A percentile compares a stretch with the other conserved stretches of the same genome.
These are phyloP conservation scores for Lydus trimaculatus DNA, from an alignment of 2,888 invertebrate genomes.

Conservation along the genomic window DNA sequence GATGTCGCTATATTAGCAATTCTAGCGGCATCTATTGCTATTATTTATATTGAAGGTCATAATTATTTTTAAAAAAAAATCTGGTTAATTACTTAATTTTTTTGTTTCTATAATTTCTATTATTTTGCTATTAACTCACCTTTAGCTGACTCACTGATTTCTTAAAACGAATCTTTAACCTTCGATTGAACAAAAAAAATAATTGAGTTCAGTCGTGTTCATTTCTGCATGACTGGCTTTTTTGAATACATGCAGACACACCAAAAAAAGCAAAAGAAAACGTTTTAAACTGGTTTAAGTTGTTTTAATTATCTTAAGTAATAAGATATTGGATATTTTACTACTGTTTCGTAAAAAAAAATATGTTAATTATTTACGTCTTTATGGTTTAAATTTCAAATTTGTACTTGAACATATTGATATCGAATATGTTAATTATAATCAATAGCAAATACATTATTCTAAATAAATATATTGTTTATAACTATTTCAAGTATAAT, in stretches of 20 bases:
- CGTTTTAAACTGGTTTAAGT: neutral
- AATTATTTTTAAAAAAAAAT: neutral
- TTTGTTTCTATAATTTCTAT: neutral
- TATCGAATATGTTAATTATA: neutral
- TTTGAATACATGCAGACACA: neutral
- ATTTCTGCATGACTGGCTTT: neutral
- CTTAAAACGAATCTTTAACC: neutral
- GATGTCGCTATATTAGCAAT: neutral
- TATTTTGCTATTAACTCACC: neutral
- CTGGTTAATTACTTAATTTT: neutral
- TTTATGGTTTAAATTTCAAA: neutral
- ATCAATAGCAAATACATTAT: neutral
- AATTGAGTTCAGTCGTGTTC: neutral
- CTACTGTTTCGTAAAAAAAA: too few relatives aligned
- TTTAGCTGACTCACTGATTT: neutral
- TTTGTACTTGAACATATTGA: neutral
- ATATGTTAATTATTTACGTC: neutral
- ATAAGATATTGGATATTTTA: neutral
- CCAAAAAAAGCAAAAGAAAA: neutral
- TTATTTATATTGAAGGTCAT: neutral
- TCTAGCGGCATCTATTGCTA: neutral
- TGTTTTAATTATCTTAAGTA: neutral
- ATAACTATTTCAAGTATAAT: neutral
- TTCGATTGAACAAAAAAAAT: neutral
- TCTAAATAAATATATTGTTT: neutral